A percentile compares a stretch with the other conserved stretches of the same genome.
phyloP scores from a whole-genome alignment of 1,140 invertebrate species.

The Drosophila bocki region DNA sequence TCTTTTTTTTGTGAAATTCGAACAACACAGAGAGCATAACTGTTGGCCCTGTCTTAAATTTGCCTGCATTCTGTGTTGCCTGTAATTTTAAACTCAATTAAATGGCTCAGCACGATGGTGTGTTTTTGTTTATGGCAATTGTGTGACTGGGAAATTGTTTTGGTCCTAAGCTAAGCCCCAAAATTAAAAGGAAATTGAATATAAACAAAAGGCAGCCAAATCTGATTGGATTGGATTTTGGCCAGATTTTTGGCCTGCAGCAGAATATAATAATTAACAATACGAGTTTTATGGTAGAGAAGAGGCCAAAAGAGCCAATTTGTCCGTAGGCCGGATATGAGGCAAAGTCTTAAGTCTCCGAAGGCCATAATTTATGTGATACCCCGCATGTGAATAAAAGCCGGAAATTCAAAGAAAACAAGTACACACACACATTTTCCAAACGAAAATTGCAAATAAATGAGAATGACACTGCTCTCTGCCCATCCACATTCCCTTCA shows the following conservation, averaged over 20 bases:
- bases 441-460: conserved; percentile 70
- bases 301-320: conserved; percentile 35
- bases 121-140: conserved; percentile 29
- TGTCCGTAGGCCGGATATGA: conserved; percentile 48
- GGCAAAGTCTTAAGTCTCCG: conserved; percentile 35
- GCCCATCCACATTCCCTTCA: not conserved
- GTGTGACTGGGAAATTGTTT: conserved; percentile 41
- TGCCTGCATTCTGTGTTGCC: conserved; percentile 13
- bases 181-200: conserved; percentile 74
- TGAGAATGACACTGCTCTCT: conserved; percentile 42
- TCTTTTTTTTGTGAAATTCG: conserved; percentile 22
- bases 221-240: conserved; percentile 37
- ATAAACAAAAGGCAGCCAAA: conserved; percentile 54
- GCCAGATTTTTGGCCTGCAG: conserved; percentile 7
- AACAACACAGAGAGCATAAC: conserved; percentile 10
- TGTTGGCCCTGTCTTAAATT: conserved; percentile 18
- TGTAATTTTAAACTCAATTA: conserved; percentile 73
- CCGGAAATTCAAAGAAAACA: conserved; percentile 79
- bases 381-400: conserved; percentile 51
- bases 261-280: conserved; percentile 47
- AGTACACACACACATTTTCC: conserved; percentile 61
- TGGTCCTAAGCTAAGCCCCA: conserved; percentile 31
- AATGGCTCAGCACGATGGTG: conserved; percentile 23
- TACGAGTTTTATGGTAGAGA: not conserved
- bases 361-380: conserved; percentile 51